Evolutionary conservation across 2,113 vertebrate genomes (phyloP).

Genomic region (Scortum barcoo): DNA sequence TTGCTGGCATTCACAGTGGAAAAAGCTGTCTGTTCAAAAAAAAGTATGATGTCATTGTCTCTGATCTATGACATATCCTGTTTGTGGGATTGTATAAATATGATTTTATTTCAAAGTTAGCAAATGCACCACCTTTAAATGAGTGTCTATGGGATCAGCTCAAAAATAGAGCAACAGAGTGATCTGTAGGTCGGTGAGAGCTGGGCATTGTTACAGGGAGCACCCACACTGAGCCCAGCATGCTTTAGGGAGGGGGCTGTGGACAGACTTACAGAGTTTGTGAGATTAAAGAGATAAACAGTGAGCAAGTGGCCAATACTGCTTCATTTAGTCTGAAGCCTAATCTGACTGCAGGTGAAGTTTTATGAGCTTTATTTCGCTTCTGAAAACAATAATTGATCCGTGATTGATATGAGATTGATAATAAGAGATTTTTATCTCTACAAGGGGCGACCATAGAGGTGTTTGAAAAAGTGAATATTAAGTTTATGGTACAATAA

Average conservation of each 20-base stretch:
- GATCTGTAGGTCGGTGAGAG: slow-evolving; percentile 28
- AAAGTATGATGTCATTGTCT: background rate
- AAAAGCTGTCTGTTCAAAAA: background rate
- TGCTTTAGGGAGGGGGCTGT: slow-evolving; percentile 66
- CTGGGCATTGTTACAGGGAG: slow-evolving; percentile 55
- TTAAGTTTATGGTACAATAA: background rate
- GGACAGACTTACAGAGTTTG: slow-evolving; percentile 27
- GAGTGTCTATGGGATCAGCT: background rate
- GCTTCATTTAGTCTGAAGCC: background rate
- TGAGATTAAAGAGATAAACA: slow-evolving; percentile 5
- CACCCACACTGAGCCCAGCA: slow-evolving; percentile 62
- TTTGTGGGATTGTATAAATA: background rate
- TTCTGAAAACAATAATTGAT: too few species aligned
- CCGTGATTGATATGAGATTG: too few species aligned
- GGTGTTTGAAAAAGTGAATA: background rate
- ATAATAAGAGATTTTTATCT: background rate
- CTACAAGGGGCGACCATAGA: background rate
- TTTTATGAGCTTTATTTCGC: background rate
- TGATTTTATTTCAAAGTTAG: background rate
- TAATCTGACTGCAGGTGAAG: background rate
- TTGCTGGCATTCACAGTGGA: background rate
- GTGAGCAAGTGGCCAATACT: background rate
- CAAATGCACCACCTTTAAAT: background rate
- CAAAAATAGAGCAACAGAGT: slow-evolving; percentile 1
- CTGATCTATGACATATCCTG: background rate